Evolutionary conservation across 2,113 vertebrate genomes (phyloP), one percentile per base, ranked within the genome.

Genomic region (Bufo gargarizans): DNA sequence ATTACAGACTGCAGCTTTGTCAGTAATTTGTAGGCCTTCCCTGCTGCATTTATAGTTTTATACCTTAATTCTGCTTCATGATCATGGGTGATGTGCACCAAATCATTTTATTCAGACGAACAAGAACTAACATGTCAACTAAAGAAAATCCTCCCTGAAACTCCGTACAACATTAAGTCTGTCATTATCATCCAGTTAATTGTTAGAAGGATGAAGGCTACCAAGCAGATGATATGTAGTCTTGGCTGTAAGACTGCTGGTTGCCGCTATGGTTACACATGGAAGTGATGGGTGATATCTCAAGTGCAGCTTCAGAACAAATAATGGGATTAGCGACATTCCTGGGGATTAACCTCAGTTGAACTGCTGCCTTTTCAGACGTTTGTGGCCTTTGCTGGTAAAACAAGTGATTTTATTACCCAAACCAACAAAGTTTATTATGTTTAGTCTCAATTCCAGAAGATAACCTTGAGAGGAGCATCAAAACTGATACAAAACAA

Each of bases 301-400:
- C 47, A 50, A 67, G 43, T 67, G 45, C 8, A 49, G 61, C 82
- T 55, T 55, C 65, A 84, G 13, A 71, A 84, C 65, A 84, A 84
- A 84, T 71, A 49, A 71, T 67, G 71, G 82, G 63, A 84, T 84
- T 84, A 84, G 8, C 49, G 49, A 8, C 82, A 84, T 84, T 84
- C 82, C 82, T 84, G 47, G 22, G 65, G 82, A 65, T 84, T 84
- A 84, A 84, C 82, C 82, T 84, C 82, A n/a, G 47, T 7, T 84
- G 63, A 71, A 65, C 82, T 55, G 47, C 82, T 7, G 49, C 82
- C 47, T 84, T n/a, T 69, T 82, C 58, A 7, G 19, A n/a, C 47
- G 12, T 65, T 22, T 50, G 63, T 33, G n/a, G 11, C 50, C n/a
- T 53, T 69, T 4, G 49, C 20, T 65, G 63, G 47, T 84, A 53